A percentile compares a stretch with the other conserved stretches of the same genome.
Evolutionary conservation across 2,888 invertebrate genomes (phyloP).

Genomic region (Dicranocentrus wangi): DNA sequence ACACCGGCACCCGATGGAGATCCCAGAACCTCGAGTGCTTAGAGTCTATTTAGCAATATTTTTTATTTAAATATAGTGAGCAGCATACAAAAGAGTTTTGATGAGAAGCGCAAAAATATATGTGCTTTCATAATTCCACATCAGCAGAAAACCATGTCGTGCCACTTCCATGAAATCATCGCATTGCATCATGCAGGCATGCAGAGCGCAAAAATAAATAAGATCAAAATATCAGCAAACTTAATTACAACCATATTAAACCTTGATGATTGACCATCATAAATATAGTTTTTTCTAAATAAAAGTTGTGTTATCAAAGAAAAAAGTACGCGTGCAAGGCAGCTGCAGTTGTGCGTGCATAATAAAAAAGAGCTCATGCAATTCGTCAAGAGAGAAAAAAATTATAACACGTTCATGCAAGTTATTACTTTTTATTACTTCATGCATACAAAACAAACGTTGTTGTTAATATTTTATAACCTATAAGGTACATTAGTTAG

Average conservation of each 20-base stretch:
- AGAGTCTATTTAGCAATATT: conserved; percentile 65
- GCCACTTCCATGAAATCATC: conserved; percentile 8
- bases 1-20: conserved; percentile 62
- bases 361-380: conserved; percentile 3
- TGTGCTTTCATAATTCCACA: conserved; percentile 2
- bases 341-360: conserved; percentile 1
- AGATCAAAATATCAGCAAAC: conserved; percentile 8
- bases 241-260: background rate
- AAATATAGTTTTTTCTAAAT: conserved; percentile 8
- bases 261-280: background rate
- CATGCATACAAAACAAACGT: conserved; percentile 13
- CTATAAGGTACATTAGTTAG: background rate
- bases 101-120: conserved; percentile 35
- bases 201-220: background rate
- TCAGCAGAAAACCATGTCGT: too few relatives aligned
- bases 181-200: background rate
- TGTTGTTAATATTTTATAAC: background rate
- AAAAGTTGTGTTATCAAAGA: background rate
- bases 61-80: conserved; percentile 55
- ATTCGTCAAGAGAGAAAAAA: background rate
- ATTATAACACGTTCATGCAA: conserved; percentile 9
- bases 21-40: conserved; percentile 61
- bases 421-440: conserved; percentile 23
- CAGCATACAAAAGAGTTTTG: conserved; percentile 49
- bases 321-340: background rate